Conservation (phyloP, 2,888 invertebrate species). For the Sarcophaga variegata region DNA sequence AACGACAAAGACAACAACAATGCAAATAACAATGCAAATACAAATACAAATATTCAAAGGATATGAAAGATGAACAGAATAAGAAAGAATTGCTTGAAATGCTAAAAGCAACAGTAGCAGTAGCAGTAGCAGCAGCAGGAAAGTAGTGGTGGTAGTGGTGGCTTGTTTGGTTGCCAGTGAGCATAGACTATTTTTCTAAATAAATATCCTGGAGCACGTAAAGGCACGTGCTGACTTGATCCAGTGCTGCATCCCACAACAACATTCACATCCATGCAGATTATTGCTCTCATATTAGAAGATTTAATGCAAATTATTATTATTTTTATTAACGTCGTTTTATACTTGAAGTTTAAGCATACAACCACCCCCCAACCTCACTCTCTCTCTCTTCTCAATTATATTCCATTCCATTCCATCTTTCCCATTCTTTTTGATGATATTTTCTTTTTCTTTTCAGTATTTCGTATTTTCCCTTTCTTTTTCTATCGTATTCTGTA, state of each 20-base stretch:
- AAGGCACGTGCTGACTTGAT: conserved; percentile 70
- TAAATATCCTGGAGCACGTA: conserved; percentile 79
- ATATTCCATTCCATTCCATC: background rate
- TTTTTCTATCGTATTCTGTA: background rate
- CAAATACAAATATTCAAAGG: background rate
- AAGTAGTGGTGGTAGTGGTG: no score
- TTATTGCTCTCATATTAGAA: no score
- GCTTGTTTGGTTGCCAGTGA: no score
- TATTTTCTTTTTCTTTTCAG: background rate
- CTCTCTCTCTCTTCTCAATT: no score
- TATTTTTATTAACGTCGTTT: conserved; percentile 62
- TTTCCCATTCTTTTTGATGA: background rate
- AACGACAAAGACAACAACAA: conserved; percentile 34
- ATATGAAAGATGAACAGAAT: background rate
- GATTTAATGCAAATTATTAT: no score
- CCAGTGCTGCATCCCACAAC: conserved; percentile 48
- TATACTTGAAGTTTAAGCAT: conserved; percentile 31
- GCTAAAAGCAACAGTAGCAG: background rate
- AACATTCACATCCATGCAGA: conserved; percentile 68
- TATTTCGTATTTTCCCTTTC: no score
- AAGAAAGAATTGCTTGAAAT: no score
- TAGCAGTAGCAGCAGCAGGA: no score
- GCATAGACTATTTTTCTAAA: conserved; percentile 69
- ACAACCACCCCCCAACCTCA: no score
- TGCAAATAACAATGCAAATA: conserved; percentile 4